Base-by-base conservation (phyloP, 1,140 invertebrate species). In the Lasaia peninsularis region DNA sequence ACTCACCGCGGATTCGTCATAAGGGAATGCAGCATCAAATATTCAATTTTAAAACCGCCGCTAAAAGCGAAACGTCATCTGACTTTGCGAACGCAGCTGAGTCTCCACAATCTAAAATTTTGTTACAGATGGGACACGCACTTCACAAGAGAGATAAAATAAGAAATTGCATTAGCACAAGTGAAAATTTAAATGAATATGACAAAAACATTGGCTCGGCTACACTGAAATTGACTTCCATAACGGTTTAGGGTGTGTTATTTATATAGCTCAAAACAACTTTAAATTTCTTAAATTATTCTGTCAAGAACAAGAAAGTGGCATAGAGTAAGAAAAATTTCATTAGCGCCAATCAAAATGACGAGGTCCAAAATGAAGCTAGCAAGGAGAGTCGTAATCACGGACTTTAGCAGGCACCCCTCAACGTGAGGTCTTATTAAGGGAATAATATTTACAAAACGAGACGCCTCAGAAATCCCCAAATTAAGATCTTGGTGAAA, bases 401-500 rank as follows among this genome's bases (percentile, higher is more conserved):
- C 83, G 80, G 83, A 88, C 79, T 84, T 80, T 79, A 78, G 77
- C 72, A 80, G 76, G 71, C 80, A 78, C 86, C 84, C 82, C 81
- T 83, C 83, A 64, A 86, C 86, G 73, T 85, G 87, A 89, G 84
- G 81, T 89, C 85, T 89, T 89, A 88, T 88, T 89, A 88, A 88
- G 86, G 82, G 81, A 87, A 89, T 87, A 87, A 89, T 89, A 89
- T 87, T 89, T 89, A 86, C 86, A 88, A 88, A 89, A 85, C 83
- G 82, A 86, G 80, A 88, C 85, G 83, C 85, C 83, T 85, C 83
- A 86, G 83, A 88, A 89, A 88, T 88, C 85, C 86, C 85, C 79
- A 87, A 86, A 86, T 86, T 86, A 85, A 88, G 83, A 89, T 85
- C 78, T 87, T 73, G 80, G 80, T 70, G 80, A 87, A 86, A 87